Conservation (phyloP, 2,113 vertebrate species). For the Diadophis punctatus region DNA sequence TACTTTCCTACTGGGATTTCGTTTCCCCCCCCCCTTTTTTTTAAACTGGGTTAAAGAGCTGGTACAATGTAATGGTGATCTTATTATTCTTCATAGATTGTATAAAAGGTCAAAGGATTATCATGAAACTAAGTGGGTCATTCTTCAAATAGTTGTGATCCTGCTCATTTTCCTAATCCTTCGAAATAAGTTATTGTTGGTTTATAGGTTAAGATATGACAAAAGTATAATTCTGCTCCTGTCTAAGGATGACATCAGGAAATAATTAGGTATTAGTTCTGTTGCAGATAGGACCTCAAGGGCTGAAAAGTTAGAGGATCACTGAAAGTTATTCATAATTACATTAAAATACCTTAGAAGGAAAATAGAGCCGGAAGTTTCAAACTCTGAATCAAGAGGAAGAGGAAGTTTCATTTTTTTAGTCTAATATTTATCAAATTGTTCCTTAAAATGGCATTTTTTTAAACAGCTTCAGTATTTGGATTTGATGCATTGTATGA, state of each 20-base stretch:
- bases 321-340: not conserved
- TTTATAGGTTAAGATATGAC: not conserved
- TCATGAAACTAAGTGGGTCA: not conserved
- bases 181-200: not conserved
- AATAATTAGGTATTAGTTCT: not conserved
- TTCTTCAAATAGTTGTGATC: not conserved
- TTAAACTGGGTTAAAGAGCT: not conserved
- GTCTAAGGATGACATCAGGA: not conserved
- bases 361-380: not conserved
- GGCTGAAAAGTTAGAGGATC: not conserved
- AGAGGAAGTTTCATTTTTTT: not conserved
- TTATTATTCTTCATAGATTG: not conserved
- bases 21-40: not conserved
- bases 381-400: not conserved
- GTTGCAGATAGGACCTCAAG: not conserved
- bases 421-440: not conserved
- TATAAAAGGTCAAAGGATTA: not conserved
- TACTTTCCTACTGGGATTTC: not conserved
- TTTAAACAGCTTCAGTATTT: not conserved
- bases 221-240: not conserved
- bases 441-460: not conserved
- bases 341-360: not conserved
- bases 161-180: not conserved
- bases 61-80: not conserved
- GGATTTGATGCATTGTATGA: not conserved